Percentiles rank a stretch among this genome's conserved stretches.
Conservation (phyloP, 2,113 vertebrate genomes). For the Apus apus region DNA sequence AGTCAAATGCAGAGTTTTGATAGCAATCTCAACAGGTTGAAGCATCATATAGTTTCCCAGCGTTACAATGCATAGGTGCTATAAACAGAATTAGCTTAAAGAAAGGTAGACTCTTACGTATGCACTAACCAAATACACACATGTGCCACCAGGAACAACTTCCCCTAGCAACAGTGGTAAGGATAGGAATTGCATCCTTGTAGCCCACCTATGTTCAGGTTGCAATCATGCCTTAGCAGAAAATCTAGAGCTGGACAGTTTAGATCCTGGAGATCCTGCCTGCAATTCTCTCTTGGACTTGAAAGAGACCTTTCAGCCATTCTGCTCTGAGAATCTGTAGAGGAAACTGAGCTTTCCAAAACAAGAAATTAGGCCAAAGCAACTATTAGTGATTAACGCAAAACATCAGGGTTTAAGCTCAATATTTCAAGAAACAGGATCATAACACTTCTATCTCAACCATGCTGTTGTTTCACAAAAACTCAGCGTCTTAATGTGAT, state of each 20-base stretch:
- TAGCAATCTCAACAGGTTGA: neutral
- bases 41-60: neutral
- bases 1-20: neutral
- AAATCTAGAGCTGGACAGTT: neutral
- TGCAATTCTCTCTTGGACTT: neutral
- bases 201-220: too few relatives aligned
- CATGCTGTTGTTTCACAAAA: neutral
- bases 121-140: too few relatives aligned
- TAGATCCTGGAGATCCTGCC: neutral
- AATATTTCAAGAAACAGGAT: neutral
- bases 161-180: neutral
- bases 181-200: too few relatives aligned
- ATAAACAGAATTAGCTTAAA: neutral
- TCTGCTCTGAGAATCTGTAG: neutral
- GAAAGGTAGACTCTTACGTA: neutral
- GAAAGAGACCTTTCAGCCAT: rapidly evolving
- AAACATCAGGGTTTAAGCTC: neutral
- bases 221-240: neutral
- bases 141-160: rapidly evolving
- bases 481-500: neutral
- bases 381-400: neutral
- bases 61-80: rapidly evolving
- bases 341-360: neutral
- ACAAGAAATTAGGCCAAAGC: neutral
- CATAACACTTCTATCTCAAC: neutral